Evolutionary conservation across 2,113 vertebrate species (phyloP).

Genomic region (Daubentonia madagascariensis): DNA sequence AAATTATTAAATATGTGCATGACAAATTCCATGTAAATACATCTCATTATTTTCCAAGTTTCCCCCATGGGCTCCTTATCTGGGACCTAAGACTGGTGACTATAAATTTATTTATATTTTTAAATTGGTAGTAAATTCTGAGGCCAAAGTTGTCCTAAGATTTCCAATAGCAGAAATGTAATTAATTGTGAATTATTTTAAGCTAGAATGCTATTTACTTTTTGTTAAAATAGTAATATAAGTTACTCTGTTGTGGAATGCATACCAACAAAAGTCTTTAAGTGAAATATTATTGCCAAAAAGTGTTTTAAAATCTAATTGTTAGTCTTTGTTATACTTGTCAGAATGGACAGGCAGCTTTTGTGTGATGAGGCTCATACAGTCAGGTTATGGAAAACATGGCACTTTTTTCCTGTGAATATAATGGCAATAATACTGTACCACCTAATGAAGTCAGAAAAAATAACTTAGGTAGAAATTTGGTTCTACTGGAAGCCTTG

Average conservation of each 20-base stretch:
- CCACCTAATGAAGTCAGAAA: not conserved
- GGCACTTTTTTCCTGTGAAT: not conserved
- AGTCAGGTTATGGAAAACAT: not conserved
- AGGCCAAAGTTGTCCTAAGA: not conserved
- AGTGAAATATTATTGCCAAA: not conserved
- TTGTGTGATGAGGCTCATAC: not conserved
- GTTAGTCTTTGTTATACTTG: not conserved
- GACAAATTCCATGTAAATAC: not conserved
- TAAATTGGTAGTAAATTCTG: not conserved
- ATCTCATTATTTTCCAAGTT: not conserved
- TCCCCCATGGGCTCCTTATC: not conserved
- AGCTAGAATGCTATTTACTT: not conserved
- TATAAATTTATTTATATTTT: not conserved
- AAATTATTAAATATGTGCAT: not conserved
- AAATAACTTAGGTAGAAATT: not conserved
- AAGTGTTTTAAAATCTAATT: slow-evolving; percentile 2
- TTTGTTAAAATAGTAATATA: slow-evolving; percentile 19
- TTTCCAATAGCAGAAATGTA: slow-evolving; percentile 20
- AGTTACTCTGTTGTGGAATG: not conserved
- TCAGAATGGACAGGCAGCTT: not conserved
- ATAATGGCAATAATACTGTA: not conserved
- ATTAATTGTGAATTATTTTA: slow-evolving; percentile 29
- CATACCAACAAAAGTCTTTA: not conserved
- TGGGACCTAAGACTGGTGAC: not conserved
- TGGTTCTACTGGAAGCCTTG: not conserved